Evolutionary conservation across 2,113 vertebrate species (phyloP).

Genomic region (Pelobates fuscus): DNA sequence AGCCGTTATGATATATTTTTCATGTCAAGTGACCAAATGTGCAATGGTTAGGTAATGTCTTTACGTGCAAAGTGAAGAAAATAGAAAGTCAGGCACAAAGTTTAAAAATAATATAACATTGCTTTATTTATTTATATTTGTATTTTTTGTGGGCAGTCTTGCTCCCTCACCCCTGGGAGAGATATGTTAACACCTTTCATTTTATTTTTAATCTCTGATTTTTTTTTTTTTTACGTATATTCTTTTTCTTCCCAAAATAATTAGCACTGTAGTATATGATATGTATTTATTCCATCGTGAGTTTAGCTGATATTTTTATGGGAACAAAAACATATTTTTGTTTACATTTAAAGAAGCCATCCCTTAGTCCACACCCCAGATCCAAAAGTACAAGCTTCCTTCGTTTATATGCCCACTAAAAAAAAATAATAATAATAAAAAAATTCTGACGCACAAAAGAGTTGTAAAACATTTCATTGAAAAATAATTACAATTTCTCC

Average conservation of each 20-base stretch:
- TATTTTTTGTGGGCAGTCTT: conserved; percentile 2
- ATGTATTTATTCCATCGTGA: no score
- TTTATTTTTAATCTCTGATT: no score
- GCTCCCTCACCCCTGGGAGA: neutral
- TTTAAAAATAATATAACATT: conserved; percentile 9
- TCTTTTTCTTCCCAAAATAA: no score
- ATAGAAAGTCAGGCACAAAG: conserved; percentile 28
- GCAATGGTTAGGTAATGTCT: conserved; percentile 14
- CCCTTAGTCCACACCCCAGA: neutral
- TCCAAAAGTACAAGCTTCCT: neutral
- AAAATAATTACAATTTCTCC: conserved; percentile 65
- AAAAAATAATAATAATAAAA: conserved; percentile 45
- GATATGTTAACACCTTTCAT: no score
- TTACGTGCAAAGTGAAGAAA: conserved; percentile 12
- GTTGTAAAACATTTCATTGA: conserved; percentile 63
- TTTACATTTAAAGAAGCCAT: neutral
- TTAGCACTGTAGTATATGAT: no score
- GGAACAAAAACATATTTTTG: neutral
- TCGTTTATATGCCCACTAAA: neutral
- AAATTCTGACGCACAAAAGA: conserved; percentile 61
- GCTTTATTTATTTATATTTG: conserved; percentile 17
- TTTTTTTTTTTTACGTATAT: no score
- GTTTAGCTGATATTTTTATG: neutral
- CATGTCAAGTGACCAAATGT: neutral
- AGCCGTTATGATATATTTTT: neutral